Conservation (phyloP, 2,888 invertebrate genomes). For the Diplazon laetatorius region DNA sequence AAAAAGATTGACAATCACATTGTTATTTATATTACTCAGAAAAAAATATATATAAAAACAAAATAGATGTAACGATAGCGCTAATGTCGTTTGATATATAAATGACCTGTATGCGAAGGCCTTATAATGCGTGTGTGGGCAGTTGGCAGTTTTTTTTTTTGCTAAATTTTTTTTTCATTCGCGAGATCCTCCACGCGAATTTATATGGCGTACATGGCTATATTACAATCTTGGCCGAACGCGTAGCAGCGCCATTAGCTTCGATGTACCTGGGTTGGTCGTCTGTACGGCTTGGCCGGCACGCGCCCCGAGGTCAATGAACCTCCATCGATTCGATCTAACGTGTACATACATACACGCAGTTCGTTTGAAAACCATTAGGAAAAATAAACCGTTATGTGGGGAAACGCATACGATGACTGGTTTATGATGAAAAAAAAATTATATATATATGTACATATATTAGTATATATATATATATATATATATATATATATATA, state of each 20-base stretch:
- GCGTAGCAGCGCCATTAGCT: conserved; percentile 63
- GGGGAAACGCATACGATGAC: not conserved
- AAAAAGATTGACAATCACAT: too few species aligned
- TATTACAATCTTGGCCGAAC: conserved; percentile 60
- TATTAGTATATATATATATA: too few species aligned
- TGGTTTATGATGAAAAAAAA: too few species aligned
- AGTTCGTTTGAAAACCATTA: conserved; percentile 20
- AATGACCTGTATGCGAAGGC: conserved; percentile 31
- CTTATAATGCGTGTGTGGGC: conserved; percentile 51
- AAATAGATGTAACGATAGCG: too few species aligned
- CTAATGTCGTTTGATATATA: conserved; percentile 8
- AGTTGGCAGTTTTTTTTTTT: conserved; percentile 37
- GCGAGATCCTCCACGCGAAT: conserved; percentile 13
- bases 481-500: too few species aligned
- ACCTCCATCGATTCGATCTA: conserved; percentile 62
- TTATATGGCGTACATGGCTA: conserved; percentile 12
- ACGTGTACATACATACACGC: conserved; percentile 30
- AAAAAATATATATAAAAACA: too few species aligned
- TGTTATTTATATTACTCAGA: too few species aligned
- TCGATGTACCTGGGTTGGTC: conserved; percentile 57
- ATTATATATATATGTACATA: too few species aligned
- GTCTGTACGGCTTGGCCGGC: conserved; percentile 47
- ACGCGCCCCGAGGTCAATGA: conserved; percentile 57
- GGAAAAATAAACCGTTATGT: conserved; percentile 10
- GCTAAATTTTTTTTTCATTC: too few species aligned